Base-by-base conservation (phyloP, 1,140 invertebrate genomes). In the Oedothorax gibbosus region DNA sequence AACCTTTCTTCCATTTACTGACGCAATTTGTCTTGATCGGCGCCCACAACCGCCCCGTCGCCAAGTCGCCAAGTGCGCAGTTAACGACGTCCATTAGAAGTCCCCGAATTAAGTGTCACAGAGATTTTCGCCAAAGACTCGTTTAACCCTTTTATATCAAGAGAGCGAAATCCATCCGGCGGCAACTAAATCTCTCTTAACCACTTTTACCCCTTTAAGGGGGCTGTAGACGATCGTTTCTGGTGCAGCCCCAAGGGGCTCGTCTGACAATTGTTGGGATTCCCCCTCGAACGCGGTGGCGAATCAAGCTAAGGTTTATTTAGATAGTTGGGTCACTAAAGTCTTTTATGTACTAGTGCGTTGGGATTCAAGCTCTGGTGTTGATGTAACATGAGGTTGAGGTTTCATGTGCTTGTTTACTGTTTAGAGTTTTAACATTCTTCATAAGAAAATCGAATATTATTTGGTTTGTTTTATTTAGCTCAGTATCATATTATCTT, bases 101-200 rank as follows among this genome's bases (percentile, higher is more conserved):
- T 68, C 64, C n/a, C 50, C 77, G 77, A 79, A 79, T 79, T 79
- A 79, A 79, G 77, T 79, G 77, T 79, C 77, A 68, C 77, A 49
- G 77, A 65, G 77, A 79, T 79, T 35, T 35, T 79, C 65, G 77
- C 50, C 50, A 35, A 51, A 20, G 50, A 68, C 77, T 79, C 77
- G 66, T 60, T 54, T 79, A 79, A 79, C 77, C 60, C 77, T 79
- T 79, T 79, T 79, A 79, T 68, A 77, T 68, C 35, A 65, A 64
- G 65, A 79, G 57, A 68, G 51, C 62, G 77, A 79, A 79, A 79
- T 79, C 77, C 77, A 79, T 79, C 77, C 68, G 64, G 64, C 21
- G 64, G 64, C 64, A 65, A 14, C 77, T 79, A 68, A 79, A 79
- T 79, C 77, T 79, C 77, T 53, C 77, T 79, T 79, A 79, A 79